These are phyloP conservation scores for Caenorhabditis elegans DNA, from an alignment of 1,140 invertebrate genomes.

Conservation along the genomic window DNA sequence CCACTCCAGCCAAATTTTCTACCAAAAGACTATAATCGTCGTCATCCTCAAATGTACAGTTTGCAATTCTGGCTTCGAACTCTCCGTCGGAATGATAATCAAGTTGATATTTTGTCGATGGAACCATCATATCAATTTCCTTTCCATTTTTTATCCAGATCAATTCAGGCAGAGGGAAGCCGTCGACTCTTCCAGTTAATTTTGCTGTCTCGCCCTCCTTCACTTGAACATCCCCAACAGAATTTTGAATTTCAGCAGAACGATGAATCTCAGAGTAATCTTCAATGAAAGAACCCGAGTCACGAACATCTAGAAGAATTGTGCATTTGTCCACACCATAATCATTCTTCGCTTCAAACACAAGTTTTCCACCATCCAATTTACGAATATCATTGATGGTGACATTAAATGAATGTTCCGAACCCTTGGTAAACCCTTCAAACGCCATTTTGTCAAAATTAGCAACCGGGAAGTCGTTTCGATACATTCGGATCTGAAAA, in stretches of 20 bases:
- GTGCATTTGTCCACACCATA: slow-evolving; percentile 13
- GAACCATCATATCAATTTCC: slow-evolving; percentile 22
- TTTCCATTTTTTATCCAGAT: slow-evolving; percentile 43
- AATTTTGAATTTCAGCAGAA: slow-evolving; percentile 16
- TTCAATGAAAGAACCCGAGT: neutral
- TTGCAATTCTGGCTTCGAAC: slow-evolving; percentile 23
- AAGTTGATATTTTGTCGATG: slow-evolving; percentile 29
- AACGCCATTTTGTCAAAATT: slow-evolving; percentile 13
- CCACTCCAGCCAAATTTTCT: slow-evolving; percentile 43
- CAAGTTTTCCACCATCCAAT: slow-evolving; percentile 21
- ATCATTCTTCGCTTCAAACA: slow-evolving; percentile 23
- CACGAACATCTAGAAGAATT: slow-evolving; percentile 25
- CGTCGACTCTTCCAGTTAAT: slow-evolving; percentile 34
- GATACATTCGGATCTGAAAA: slow-evolving; percentile 15
- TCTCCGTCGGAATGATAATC: slow-evolving; percentile 32
- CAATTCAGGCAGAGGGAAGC: slow-evolving; percentile 41
- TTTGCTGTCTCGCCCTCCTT: slow-evolving; percentile 35
- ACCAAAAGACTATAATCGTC: slow-evolving; percentile 45
- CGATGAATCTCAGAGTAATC: neutral
- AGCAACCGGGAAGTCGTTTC: neutral
- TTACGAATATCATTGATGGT: slow-evolving; percentile 27
- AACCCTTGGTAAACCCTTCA: neutral
- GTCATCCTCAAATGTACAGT: slow-evolving; percentile 38
- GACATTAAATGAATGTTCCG: slow-evolving; percentile 1
- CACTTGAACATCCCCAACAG: slow-evolving; percentile 24